Evolutionary conservation across 2,113 vertebrate species (phyloP), one percentile per base, ranked within the genome.

Genomic region (Tachycineta bicolor): DNA sequence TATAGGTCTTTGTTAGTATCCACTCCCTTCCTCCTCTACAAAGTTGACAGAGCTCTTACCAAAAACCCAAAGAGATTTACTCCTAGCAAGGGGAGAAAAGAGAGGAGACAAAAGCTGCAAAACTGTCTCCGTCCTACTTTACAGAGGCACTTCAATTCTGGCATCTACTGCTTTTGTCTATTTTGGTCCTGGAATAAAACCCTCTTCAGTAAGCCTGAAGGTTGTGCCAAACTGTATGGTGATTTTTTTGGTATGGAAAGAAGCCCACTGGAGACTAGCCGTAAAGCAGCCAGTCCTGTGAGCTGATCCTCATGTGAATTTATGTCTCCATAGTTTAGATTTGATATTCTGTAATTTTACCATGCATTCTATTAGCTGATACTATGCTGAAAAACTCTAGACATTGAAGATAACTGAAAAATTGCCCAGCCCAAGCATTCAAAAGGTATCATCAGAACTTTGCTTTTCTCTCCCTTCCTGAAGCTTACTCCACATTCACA

Each of bases 141-240:
- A 81, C 28, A 94, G 93, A 88, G 37, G 50, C 49, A 91, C 60
- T 68, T 96, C 83, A 89, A 12, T 91, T 94, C 75, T 96, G 95
- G 80, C 83, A 84, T 80, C 62, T 76, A 56, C 14, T 81, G 59
- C 58, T 91, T 85, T 70, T 60, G 84, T 85, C 64, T 94, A 20
- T 94, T 95, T 94, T 7, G 6, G 81, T 94, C 78, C 75, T 96
- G 93, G 93, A 96, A 97, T 83, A 95, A 85, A 96, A 93, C 26
- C 7, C 28, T 89, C 86, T 82, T 87, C 25, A 20, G 12, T 79
- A 71, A 93, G 78, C 50, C 81, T 82, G 68, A 83, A 96, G 47
- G 50, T 76, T 95, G 58, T 79, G 86, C 94, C 88, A 96, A 96
- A 93, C 41, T 82, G 26, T 77, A 71, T 90, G 73, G 90, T 52